Evolutionary conservation across 2,113 vertebrate genomes (phyloP).

Genomic region (Xiphorhynchus elegans): DNA sequence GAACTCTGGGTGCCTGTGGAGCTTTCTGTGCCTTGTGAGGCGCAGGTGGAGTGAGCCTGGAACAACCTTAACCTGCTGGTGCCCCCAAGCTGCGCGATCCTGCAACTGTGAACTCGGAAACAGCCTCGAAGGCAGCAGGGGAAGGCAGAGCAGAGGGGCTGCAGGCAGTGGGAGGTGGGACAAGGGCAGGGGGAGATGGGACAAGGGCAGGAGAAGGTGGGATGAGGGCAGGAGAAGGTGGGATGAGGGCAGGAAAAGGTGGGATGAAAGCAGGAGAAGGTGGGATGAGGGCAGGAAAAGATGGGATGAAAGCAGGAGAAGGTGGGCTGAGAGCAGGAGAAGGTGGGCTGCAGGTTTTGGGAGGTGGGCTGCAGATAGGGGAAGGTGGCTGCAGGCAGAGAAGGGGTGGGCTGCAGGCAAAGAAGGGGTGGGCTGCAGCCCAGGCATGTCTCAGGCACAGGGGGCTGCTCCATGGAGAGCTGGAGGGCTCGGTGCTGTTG

Average conservation of each 20-base stretch:
- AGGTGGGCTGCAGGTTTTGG: neutral
- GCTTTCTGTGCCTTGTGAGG: neutral
- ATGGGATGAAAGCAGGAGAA: neutral
- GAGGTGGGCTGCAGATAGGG: too few species aligned
- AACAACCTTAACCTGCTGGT: constrained; percentile 8
- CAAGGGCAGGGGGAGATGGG: neutral
- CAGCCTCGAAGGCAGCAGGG: neutral
- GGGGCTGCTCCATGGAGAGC: neutral
- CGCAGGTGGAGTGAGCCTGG: neutral
- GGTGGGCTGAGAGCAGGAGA: neutral
- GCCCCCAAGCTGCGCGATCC: constrained; percentile 28
- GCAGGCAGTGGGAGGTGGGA: neutral
- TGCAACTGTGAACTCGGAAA: neutral
- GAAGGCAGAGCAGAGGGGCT: neutral
- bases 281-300: too few species aligned
- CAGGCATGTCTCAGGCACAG: neutral
- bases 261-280: neutral
- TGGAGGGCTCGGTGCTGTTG: neutral
- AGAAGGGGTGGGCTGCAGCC: neutral
- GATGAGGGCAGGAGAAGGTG: neutral
- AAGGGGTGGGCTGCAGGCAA: too few species aligned
- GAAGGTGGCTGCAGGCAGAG: neutral
- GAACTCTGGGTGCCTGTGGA: accelerated
- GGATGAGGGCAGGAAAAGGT: neutral
- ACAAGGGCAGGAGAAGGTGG: neutral